A percentile compares a stretch with the other conserved stretches of the same genome.
Evolutionary conservation across 2,797 vertebrate species (phyloP).

Genomic region (Dromococcyx pavoninus): DNA sequence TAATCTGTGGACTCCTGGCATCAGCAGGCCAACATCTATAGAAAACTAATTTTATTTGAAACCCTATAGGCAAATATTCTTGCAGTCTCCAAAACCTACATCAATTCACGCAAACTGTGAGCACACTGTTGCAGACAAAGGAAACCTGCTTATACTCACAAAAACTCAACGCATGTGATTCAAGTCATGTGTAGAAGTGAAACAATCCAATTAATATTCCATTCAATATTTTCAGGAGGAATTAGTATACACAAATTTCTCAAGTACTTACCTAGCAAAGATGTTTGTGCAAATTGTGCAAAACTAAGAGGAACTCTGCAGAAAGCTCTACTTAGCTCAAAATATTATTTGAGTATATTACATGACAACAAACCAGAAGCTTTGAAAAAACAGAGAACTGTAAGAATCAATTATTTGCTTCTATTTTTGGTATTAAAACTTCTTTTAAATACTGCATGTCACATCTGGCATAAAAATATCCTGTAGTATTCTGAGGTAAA

Average conservation of each 20-base stretch:
- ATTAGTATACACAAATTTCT: not conserved
- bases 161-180: not conserved
- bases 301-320: not conserved
- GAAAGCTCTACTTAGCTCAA: not conserved
- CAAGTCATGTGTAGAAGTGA: not conserved
- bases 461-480: not conserved
- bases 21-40: slow-evolving; percentile 24
- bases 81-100: slow-evolving; percentile 4
- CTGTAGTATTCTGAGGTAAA: not conserved
- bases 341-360: not conserved
- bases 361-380: not conserved
- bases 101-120: not conserved
- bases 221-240: slow-evolving; percentile 3
- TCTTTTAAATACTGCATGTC: not conserved
- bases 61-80: slow-evolving; percentile 20
- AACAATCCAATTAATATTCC: slow-evolving; percentile 12
- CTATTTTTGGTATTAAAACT: not conserved
- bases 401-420: not conserved
- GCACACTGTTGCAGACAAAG: not conserved
- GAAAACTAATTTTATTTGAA: slow-evolving; percentile 44
- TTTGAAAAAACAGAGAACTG: not conserved
- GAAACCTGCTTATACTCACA: not conserved
- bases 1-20: not conserved
- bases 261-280: not conserved
- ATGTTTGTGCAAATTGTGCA: not conserved